phyloP scores from a whole-genome alignment of 2,113 vertebrate genomes.

The Coregonus clupeaformis region DNA sequence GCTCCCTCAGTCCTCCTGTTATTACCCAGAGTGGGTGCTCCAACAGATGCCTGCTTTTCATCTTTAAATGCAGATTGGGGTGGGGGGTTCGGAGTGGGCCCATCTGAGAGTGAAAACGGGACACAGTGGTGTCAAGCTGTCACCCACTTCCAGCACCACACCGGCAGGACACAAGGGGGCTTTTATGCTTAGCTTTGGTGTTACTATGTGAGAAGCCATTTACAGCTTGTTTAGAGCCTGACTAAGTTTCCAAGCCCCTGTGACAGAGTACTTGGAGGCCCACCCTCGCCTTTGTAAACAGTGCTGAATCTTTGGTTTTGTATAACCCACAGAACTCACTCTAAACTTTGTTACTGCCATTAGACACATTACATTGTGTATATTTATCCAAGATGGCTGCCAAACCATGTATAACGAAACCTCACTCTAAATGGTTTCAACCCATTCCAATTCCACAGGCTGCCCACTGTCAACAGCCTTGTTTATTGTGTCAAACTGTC shows the following conservation, averaged over 20 bases:
- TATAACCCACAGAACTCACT: not conserved
- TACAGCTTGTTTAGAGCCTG: constrained; percentile 21
- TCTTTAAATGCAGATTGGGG: constrained; percentile 27
- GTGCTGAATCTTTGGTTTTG: not conserved
- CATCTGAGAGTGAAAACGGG: not conserved
- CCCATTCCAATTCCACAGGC: not conserved
- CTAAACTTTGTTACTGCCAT: not conserved
- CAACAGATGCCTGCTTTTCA: constrained; percentile 38
- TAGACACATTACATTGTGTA: not conserved
- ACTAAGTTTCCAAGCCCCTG: not conserved
- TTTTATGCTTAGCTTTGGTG: not conserved
- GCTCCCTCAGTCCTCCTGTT: constrained; percentile 24
- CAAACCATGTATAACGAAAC: too few species aligned
- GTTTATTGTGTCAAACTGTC: not conserved
- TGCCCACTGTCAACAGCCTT: not conserved
- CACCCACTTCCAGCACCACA: constrained; percentile 24
- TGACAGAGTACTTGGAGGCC: not conserved
- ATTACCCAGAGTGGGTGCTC: constrained; percentile 50
- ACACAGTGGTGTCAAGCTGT: constrained; percentile 20
- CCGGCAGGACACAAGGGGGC: constrained; percentile 4
- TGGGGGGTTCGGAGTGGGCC: not conserved
- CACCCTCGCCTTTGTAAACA: not conserved
- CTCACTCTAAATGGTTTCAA: not conserved
- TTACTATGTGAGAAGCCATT: constrained; percentile 27
- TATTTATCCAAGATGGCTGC: too few species aligned